Conservation (phyloP, 1,140 invertebrate species). For the Neuroterus valhalla region DNA sequence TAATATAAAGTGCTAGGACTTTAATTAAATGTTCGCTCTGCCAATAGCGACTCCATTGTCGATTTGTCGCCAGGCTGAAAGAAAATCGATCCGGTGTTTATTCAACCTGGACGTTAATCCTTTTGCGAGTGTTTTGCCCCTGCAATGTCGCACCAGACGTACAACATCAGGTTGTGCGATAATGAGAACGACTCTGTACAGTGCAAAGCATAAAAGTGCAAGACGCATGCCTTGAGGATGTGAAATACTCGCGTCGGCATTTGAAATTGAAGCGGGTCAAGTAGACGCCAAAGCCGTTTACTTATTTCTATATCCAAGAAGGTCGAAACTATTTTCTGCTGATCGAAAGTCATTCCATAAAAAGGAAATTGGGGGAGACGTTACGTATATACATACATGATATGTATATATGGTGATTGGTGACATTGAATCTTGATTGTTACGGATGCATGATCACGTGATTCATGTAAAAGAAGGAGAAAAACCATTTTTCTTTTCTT, state of each 20-base stretch:
- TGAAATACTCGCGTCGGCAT: neutral
- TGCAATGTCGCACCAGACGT: slow-evolving; percentile 9
- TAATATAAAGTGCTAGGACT: slow-evolving; percentile 7
- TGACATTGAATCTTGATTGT: slow-evolving; percentile 27
- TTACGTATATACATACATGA: slow-evolving; percentile 14
- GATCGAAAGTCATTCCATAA: slow-evolving; percentile 23
- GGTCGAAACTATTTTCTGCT: slow-evolving; percentile 24
- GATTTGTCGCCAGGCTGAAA: slow-evolving; percentile 24
- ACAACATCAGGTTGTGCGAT: neutral
- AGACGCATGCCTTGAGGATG: neutral
- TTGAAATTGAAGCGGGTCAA: slow-evolving; percentile 24
- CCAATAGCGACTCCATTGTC: slow-evolving; percentile 8
- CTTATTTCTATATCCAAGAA: neutral
- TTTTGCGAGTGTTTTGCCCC: slow-evolving; percentile 25
- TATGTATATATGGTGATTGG: too few species aligned
- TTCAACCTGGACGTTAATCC: slow-evolving; percentile 12
- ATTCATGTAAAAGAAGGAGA: neutral
- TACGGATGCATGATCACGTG: neutral
- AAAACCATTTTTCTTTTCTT: neutral
- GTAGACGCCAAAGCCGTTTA: slow-evolving; percentile 3
- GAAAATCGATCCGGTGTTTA: slow-evolving; percentile 22
- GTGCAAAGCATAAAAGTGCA: slow-evolving; percentile 1
- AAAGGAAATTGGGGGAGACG: slow-evolving; percentile 23
- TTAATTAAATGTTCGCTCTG: slow-evolving; percentile 11
- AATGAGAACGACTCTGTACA: neutral